These are phyloP conservation scores for Melanostoma scalare DNA, from an alignment of 2,888 invertebrate species.

Conservation along the genomic window DNA sequence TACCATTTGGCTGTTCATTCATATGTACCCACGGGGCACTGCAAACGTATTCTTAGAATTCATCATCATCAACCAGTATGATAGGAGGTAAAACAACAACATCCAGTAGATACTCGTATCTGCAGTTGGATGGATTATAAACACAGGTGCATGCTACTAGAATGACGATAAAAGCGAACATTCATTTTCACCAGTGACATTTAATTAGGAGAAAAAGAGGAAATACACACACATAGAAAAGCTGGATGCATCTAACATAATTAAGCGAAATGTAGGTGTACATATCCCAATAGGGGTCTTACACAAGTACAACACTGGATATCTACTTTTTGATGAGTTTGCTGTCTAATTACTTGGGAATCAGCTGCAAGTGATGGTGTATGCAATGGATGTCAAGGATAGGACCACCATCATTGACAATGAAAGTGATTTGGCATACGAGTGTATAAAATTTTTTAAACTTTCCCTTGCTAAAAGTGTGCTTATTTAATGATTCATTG, in stretches of 20 bases:
- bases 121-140: conserved; percentile 4
- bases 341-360: conserved; percentile 51
- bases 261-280: conserved; percentile 54
- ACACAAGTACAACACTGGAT: conserved; percentile 5
- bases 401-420: conserved; percentile 26
- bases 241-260: conserved; percentile 49
- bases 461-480: not conserved
- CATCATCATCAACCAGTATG: conserved; percentile 51
- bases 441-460: not conserved
- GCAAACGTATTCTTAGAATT: conserved; percentile 51
- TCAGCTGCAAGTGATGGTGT: conserved; percentile 48
- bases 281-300: conserved; percentile 1
- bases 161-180: conserved; percentile 64
- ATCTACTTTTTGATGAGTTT: conserved; percentile 53
- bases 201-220: conserved; percentile 62
- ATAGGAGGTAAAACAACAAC: conserved; percentile 6
- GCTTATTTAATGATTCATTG: not conserved
- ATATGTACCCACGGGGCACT: conserved; percentile 21
- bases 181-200: conserved; percentile 69
- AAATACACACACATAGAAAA: conserved; percentile 20
- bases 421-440: conserved; percentile 21
- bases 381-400: conserved; percentile 57
- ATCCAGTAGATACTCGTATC: conserved; percentile 9
- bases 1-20: conserved; percentile 34
- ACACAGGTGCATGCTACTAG: conserved; percentile 30